Base-by-base conservation (phyloP, 1,140 invertebrate genomes). In the Drosophila biarmipes region DNA sequence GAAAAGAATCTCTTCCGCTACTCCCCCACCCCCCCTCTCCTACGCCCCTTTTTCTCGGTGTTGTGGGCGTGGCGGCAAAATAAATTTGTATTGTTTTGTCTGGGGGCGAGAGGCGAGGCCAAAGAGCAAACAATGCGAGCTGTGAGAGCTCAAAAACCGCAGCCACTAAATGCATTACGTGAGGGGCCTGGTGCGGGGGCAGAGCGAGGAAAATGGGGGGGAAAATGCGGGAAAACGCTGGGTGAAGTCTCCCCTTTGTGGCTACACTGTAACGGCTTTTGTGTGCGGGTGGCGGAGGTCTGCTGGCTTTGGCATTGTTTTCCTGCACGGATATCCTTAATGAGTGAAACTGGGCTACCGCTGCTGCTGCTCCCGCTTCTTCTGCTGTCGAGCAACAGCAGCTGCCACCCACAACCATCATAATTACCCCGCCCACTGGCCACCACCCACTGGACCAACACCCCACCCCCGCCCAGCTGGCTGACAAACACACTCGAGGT, bases 261-360 rank as follows among this genome's bases (percentile, higher is more conserved):
- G 84, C 81, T 69, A 89, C 81, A 84, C 67, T 87, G 84, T 87
- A 87, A 76, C 84, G 85, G 79, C 76, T 89, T 78, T 82, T 89
- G 84, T 87, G 27, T 73, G 72, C 19, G 61, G 52, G 49, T 72
- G 71, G 31, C 5, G 24, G 24, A 24, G 24, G 29, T 31, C 73
- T 42, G 53, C 62, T 72, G 76, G 78, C 67, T 79, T 89, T 87
- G 79, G 84, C 84, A 89, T 87, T 87, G 84, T 89, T 89, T 87
- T 87, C 84, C 84, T 87, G 79, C 85, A 89, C 85, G 84, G 84
- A 89, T 90, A 90, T 89, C 84, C 84, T 89, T 89, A 89, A 89
- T 89, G 85, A 89, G 85, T 90, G 76, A 73, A 87, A 89, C 84
- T 89, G 84, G 82, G 82, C 82, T 89, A 78, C 80, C 82, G 68